phyloP scores from a whole-genome alignment of 2,888 invertebrate species.

The Epirrita christyi region DNA sequence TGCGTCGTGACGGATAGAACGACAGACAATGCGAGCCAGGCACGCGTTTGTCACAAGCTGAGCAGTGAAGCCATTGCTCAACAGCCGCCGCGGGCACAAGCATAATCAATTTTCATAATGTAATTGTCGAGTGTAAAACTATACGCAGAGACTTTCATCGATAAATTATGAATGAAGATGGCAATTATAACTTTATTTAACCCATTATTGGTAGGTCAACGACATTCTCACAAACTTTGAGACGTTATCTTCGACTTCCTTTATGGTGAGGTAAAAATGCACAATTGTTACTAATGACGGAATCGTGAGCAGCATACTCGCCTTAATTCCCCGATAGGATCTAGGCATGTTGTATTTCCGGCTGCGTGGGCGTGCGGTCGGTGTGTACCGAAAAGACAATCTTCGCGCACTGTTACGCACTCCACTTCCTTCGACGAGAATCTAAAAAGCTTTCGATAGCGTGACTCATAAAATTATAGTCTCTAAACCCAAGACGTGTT shows the following conservation, averaged over 20 bases:
- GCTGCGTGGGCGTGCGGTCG: constrained; percentile 70
- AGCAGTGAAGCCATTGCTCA: constrained; percentile 20
- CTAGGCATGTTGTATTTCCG: constrained; percentile 71
- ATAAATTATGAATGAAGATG: constrained; percentile 27
- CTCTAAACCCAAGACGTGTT: constrained; percentile 46
- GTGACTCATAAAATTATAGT: constrained; percentile 40
- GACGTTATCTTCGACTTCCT: constrained; percentile 68
- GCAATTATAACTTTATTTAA: constrained; percentile 13
- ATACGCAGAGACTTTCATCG: constrained; percentile 23
- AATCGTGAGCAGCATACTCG: constrained; percentile 72
- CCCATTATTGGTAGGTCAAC: constrained; percentile 44
- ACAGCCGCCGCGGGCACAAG: constrained; percentile 3
- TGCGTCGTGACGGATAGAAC: constrained; percentile 54
- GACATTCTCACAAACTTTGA: constrained; percentile 47
- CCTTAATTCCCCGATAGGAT: constrained; percentile 67
- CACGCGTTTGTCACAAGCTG: constrained; percentile 41
- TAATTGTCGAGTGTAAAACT: constrained; percentile 17
- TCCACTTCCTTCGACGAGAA: constrained; percentile 59
- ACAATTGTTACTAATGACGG: constrained; percentile 76
- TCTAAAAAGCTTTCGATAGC: constrained; percentile 53
- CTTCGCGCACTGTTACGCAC: constrained; percentile 69
- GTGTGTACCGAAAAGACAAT: constrained; percentile 52
- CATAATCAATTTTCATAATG: constrained; percentile 29
- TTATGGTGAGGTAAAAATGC: constrained; percentile 68
- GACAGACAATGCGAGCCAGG: constrained; percentile 41